Evolutionary conservation across 2,797 vertebrate species (phyloP).

Genomic region (Pipistrellus kuhlii): DNA sequence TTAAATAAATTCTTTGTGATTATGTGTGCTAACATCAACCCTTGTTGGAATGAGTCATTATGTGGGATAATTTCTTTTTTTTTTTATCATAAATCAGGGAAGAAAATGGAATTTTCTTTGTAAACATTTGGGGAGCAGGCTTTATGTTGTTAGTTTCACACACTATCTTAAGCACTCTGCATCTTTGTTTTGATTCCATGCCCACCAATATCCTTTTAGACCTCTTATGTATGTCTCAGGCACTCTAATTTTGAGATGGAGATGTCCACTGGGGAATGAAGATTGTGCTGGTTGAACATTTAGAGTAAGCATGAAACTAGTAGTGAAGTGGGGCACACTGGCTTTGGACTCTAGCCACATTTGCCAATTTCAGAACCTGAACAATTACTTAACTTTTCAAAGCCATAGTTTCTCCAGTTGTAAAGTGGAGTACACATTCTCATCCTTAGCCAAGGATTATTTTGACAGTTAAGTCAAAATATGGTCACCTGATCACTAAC

Average conservation of each 20-base stretch:
- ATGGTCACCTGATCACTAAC: background rate
- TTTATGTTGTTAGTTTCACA: background rate
- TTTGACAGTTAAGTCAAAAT: background rate
- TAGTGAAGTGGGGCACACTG: background rate
- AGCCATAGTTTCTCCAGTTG: background rate
- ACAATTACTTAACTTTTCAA: background rate
- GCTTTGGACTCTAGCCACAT: background rate
- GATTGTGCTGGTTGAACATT: background rate
- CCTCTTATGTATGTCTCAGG: background rate
- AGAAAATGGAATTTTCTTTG: slow-evolving; percentile 20
- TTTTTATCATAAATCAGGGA: background rate
- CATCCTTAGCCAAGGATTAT: background rate
- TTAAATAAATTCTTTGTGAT: background rate
- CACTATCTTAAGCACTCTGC: background rate
- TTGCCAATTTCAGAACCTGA: background rate
- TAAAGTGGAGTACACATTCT: background rate
- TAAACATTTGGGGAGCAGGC: background rate
- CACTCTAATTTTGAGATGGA: background rate
- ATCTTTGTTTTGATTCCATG: background rate
- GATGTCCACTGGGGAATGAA: background rate
- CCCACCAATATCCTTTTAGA: background rate
- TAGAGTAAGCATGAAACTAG: background rate
- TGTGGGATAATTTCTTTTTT: background rate
- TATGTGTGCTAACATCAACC: background rate
- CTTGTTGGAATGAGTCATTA: background rate